phyloP scores from a whole-genome alignment of 2,797 vertebrate species.

The Aulostomus chinensis region DNA sequence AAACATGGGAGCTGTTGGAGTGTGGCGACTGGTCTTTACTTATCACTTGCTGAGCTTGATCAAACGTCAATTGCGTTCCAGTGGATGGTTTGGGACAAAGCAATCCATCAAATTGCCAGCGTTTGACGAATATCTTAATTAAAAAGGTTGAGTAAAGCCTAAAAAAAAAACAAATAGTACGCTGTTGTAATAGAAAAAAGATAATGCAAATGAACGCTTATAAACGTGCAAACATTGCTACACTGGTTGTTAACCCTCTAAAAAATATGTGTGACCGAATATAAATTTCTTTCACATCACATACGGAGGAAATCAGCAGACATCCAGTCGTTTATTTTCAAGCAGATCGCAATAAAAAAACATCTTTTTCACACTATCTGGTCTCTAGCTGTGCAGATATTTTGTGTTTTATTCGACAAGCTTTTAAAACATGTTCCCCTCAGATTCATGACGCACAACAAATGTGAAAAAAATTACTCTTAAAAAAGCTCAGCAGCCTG shows the following conservation, averaged over 20 bases:
- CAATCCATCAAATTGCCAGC: constrained; percentile 1
- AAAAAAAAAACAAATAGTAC: not conserved
- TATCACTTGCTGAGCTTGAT: not conserved
- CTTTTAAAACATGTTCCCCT: constrained; percentile 22
- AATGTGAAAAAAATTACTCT: constrained; percentile 24
- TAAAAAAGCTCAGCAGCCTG: constrained; percentile 3
- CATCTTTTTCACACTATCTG: constrained; percentile 16
- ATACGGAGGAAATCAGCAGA: too few relatives aligned
- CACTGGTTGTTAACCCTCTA: not conserved
- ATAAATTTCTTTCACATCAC: too few relatives aligned
- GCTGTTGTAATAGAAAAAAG: not conserved
- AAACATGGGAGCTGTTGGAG: constrained; percentile 10
- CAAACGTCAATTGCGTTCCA: constrained; percentile 4
- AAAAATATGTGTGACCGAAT: too few relatives aligned
- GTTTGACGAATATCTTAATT: constrained; percentile 17
- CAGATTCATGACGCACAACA: not conserved
- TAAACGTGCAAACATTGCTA: not conserved
- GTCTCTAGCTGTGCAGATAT: constrained; percentile 3
- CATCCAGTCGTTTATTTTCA: too few relatives aligned
- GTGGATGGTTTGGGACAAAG: constrained; percentile 10
- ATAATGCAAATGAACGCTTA: constrained; percentile 9
- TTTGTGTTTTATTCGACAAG: constrained; percentile 26
- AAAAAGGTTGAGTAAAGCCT: constrained; percentile 1
- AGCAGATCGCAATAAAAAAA: constrained; percentile 18
- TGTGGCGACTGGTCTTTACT: constrained; percentile 1